These are phyloP conservation scores for Tyria jacobaeae DNA, from an alignment of 2,888 invertebrate species.

Conservation along the genomic window DNA sequence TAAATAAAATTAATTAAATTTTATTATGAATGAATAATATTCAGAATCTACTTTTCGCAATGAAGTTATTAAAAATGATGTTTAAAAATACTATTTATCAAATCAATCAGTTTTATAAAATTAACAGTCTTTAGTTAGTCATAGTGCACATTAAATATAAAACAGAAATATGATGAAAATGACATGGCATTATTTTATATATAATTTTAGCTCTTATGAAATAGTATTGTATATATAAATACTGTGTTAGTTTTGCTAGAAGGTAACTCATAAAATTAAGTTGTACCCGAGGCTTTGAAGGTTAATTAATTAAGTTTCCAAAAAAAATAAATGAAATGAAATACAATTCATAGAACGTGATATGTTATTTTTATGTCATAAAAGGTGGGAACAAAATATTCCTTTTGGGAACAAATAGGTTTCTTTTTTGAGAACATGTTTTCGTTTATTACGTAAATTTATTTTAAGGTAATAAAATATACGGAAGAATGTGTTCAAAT, in stretches of 20 bases:
- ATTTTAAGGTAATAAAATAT: constrained; percentile 69
- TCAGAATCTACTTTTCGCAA: neutral
- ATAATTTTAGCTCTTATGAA: constrained; percentile 32
- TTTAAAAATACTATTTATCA: neutral
- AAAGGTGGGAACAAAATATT: constrained; percentile 59
- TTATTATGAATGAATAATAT: neutral
- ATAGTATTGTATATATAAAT: constrained; percentile 46
- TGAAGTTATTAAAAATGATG: neutral
- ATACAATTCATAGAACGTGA: neutral
- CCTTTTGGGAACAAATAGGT: constrained; percentile 61
- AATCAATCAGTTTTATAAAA: neutral
- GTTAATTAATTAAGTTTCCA: constrained; percentile 10
- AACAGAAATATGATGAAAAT: neutral
- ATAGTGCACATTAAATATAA: neutral
- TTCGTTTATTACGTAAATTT: constrained; percentile 42
- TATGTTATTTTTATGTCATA: constrained; percentile 17
- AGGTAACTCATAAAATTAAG: constrained; percentile 43
- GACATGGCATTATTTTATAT: constrained; percentile 24
- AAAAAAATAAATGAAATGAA: neutral
- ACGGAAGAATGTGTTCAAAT: constrained; percentile 84
- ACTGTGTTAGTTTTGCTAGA: constrained; percentile 50
- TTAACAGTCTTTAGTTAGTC: neutral
- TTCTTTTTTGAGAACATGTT: constrained; percentile 23
- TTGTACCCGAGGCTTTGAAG: constrained; percentile 50
- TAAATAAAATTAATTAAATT: constrained; percentile 16